Evolutionary conservation across 2,888 invertebrate species (phyloP), one percentile per base, ranked within the genome.

Genomic region (Plagodis dolabraria): DNA sequence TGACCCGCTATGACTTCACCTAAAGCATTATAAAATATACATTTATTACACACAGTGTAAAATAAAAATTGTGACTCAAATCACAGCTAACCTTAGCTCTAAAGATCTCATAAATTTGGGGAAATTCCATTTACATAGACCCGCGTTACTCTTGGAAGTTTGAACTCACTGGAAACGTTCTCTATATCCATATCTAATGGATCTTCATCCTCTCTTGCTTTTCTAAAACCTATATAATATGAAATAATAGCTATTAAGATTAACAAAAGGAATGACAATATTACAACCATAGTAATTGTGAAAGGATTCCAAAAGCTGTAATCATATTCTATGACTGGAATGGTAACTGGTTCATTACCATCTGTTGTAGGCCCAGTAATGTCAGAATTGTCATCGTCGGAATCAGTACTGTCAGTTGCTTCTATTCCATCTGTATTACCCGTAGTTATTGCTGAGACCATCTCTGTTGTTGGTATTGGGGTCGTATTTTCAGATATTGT

Each of bases 291-390:
- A 34, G 58, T 36, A 34, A 63, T 63, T n/a, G 58, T 58, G 5
- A 63, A 47, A 38, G 63, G 58, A 46, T 48, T 63, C 63, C 63
- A 63, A 40, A 63, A 56, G 5, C 8, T 56, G 33, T 57, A 51
- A 53, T 35, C 40, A 9, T 8, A 40, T 9, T 40, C 11, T 12
- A 22, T 34, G 9, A n/a, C 46, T 22, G 40, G 11, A 6, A 12
- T 45, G 9, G 60, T 33, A 0, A 40, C 1, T 40, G 40, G 40
- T 22, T 58, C 57, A 45, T 48, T 53, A 10, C 44, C 5, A 48
- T 57, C 57, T 8, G 53, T 53, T 42, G 57, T 57, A 12, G 44
- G 44, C 7, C n/a, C 42, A 36, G 11, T 36, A 35, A 47, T 10
- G 7, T 57, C 52, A 46, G 45, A 4, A 22, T 36, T 33, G 5